Evolutionary conservation across 2,888 invertebrate species (phyloP), one percentile per base, ranked within the genome.

Genomic region (Seira ritae): DNA sequence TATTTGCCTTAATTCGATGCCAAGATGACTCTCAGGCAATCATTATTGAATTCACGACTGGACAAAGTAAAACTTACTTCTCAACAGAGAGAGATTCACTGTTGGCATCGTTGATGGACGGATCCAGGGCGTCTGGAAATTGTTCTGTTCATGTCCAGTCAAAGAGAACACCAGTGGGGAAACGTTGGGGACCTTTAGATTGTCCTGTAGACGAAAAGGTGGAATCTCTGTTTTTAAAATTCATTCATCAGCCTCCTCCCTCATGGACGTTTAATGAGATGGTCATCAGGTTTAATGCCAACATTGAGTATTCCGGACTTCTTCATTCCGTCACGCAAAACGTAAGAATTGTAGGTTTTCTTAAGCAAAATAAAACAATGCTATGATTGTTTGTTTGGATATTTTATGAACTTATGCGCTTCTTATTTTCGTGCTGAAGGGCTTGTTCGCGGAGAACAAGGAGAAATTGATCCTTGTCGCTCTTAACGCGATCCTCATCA

Each of bases 391-490:
- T 19, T 19, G 23, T 4, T 10, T 66, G n/a, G 17, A 10, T 17
- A 68, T 19, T 42, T 71, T n/a, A 55, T n/a, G 20, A n/a, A 24
- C 17, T n/a, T 62, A 31, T 17, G 8, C 0, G 12, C 19, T 65
- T n/a, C 17, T 24, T 73, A 20, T 24, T 46, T 74, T 81, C 79
- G 80, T 87, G 86, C 90, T 24, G 46, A 92, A 98, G 98, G 96
- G 98, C 85, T 93, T 99, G 87, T 99, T 98, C 92, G 95, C 98
- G 8, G 97, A 99, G 92, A 99, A 98, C 92, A 99, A 99, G 91
- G 99, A 99, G 91, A 98, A 98, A 91, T 92, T 98, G 87, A 99
- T 99, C 88, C 94, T 96, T 46, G 95, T 95, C 42, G 97, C 98
- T n/a, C 91, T 99, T 87, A 95, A 94, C 89, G 94, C 97, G 0